Percentiles rank a stretch among this genome's conserved stretches.
Conservation (phyloP, 2,888 invertebrate species). For the Oscheius myriophilus region DNA sequence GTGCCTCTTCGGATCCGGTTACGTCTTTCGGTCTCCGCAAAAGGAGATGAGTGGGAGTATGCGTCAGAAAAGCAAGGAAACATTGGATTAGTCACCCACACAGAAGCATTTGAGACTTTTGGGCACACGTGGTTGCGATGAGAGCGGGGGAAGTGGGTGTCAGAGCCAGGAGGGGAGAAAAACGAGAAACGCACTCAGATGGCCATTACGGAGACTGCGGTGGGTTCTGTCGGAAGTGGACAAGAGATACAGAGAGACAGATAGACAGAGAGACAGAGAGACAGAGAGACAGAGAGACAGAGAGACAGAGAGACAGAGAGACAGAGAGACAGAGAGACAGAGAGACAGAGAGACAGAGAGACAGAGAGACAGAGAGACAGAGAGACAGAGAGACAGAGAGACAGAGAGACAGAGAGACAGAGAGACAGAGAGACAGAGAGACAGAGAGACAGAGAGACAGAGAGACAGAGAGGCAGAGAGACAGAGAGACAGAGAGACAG, state of each 20-base stretch:
- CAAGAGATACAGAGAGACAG: not conserved
- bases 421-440: not conserved
- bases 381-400: not conserved
- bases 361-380: not conserved
- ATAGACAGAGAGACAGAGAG: not conserved
- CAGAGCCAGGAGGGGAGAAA: too few species aligned
- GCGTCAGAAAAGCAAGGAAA: too few species aligned
- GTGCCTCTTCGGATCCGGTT: too few species aligned
- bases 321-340: not conserved
- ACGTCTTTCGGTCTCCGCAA: too few species aligned
- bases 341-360: constrained; percentile 4
- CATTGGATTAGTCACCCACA: too few species aligned
- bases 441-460: not conserved
- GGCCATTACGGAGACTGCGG: too few species aligned
- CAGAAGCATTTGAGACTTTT: too few species aligned
- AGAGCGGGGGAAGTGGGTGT: too few species aligned
- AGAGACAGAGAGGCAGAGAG: constrained; percentile 1
- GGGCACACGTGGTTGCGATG: too few species aligned
- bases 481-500: not conserved
- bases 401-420: not conserved
- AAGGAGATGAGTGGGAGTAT: too few species aligned
- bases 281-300: not conserved
- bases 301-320: not conserved
- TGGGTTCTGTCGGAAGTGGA: too few species aligned
- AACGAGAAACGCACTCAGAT: too few species aligned